Conservation (phyloP, 1,140 invertebrate genomes). For the Telenomus remus region DNA sequence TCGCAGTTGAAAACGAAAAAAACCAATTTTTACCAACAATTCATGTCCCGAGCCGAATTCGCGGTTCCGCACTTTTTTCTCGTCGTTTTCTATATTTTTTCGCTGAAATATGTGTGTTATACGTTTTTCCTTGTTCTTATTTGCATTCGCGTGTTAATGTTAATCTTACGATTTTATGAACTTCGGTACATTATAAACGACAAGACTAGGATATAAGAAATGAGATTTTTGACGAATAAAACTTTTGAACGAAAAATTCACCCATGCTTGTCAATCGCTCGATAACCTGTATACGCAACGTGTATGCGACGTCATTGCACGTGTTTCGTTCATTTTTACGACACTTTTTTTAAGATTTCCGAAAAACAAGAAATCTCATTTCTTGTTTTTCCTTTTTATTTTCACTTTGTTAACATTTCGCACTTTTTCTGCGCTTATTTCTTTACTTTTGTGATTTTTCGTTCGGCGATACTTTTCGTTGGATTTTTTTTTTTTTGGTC, state of each 20-base stretch:
- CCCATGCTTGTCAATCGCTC: slow-evolving; percentile 44
- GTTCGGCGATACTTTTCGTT: background rate
- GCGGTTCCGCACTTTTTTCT: slow-evolving; percentile 36
- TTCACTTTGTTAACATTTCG: slow-evolving; percentile 1
- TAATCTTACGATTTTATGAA: slow-evolving; percentile 56
- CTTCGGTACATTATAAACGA: slow-evolving; percentile 52
- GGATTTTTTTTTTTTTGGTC: slow-evolving; percentile 3
- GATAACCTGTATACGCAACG: slow-evolving; percentile 15
- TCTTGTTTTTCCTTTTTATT: slow-evolving; percentile 44
- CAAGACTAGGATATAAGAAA: slow-evolving; percentile 56
- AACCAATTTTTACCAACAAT: background rate
- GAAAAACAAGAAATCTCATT: slow-evolving; percentile 52
- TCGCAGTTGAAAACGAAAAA: slow-evolving; percentile 7
- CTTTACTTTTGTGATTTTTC: background rate
- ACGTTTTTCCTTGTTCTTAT: slow-evolving; percentile 50
- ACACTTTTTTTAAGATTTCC: slow-evolving; percentile 39
- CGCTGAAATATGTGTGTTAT: slow-evolving; percentile 50
- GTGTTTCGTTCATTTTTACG: slow-evolving; percentile 18
- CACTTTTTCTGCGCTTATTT: slow-evolving; percentile 1
- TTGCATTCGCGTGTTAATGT: slow-evolving; percentile 56
- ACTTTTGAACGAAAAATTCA: slow-evolving; percentile 54
- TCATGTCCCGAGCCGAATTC: slow-evolving; percentile 29
- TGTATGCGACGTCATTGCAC: slow-evolving; percentile 23
- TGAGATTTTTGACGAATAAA: slow-evolving; percentile 59
- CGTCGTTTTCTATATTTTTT: slow-evolving; percentile 21